Percentiles rank a stretch among this genome's conserved stretches.
Conservation (phyloP, 2,797 vertebrate genomes). For the Pogonophryne albipinna region DNA sequence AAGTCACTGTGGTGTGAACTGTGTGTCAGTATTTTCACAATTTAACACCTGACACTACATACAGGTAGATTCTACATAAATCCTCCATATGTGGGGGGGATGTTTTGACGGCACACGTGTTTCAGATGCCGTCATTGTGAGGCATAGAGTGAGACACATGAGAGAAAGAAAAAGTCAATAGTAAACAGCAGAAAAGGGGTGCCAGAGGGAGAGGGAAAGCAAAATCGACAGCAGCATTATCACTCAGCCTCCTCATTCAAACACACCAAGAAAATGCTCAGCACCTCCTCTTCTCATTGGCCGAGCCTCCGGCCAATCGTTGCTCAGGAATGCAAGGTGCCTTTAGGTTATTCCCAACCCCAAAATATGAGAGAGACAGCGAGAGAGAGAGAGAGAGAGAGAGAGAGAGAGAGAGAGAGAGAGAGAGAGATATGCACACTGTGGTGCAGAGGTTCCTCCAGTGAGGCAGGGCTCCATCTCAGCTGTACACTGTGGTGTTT, state of each 20-base stretch:
- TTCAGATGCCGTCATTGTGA: slow-evolving; percentile 30
- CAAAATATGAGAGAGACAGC: slow-evolving; percentile 69
- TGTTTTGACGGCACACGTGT: slow-evolving; percentile 19
- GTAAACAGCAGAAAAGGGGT: slow-evolving; percentile 52
- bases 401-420: neutral
- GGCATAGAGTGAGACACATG: slow-evolving; percentile 25
- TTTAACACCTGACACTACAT: neutral
- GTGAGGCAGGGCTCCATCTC: slow-evolving; percentile 68
- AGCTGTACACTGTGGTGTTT: slow-evolving; percentile 59
- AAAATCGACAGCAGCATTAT: slow-evolving; percentile 74
- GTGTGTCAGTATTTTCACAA: slow-evolving; percentile 50
- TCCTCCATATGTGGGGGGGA: neutral
- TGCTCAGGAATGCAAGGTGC: slow-evolving; percentile 79
- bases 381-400: slow-evolving; percentile 3
- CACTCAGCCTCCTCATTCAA: slow-evolving; percentile 75
- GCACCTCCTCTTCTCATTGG: slow-evolving; percentile 70
- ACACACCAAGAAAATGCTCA: slow-evolving; percentile 72
- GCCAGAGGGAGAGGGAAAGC: slow-evolving; percentile 56
- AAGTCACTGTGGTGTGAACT: slow-evolving; percentile 24
- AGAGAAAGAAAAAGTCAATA: slow-evolving; percentile 19
- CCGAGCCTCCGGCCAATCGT: slow-evolving; percentile 70
- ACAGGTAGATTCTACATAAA: slow-evolving; percentile 13
- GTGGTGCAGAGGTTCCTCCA: slow-evolving; percentile 78
- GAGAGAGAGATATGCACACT: slow-evolving; percentile 51
- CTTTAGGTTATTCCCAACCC: slow-evolving; percentile 85